Conservation (phyloP, 1,140 invertebrate species). For the Lasioglossum baleicum region DNA sequence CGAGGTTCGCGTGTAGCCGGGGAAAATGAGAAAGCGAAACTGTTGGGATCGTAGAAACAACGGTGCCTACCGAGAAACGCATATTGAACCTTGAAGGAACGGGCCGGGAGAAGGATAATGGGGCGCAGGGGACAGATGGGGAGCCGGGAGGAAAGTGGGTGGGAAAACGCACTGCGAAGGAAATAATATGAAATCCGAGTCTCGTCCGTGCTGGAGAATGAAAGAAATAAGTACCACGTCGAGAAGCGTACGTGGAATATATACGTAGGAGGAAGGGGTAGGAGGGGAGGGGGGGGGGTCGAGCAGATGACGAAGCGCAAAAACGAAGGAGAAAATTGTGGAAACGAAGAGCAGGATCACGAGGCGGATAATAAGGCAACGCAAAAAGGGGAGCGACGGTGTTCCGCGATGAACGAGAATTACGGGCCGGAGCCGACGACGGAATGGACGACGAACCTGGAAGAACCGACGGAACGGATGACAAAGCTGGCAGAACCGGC, state of each 20-base stretch:
- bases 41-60: background rate
- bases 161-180: background rate
- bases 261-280: no score
- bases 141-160: background rate
- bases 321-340: conserved; percentile 7
- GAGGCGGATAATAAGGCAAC: background rate
- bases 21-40: conserved; percentile 39
- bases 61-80: background rate
- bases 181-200: conserved; percentile 30
- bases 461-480: no score
- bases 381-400: background rate
- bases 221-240: conserved; percentile 13
- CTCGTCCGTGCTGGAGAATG: background rate
- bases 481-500: conserved; percentile 6
- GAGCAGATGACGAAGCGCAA: conserved; percentile 13
- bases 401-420: conserved; percentile 11
- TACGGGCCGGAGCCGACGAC: background rate
- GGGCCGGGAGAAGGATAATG: conserved; percentile 15
- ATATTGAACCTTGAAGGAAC: background rate
- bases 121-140: background rate
- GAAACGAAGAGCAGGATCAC: background rate
- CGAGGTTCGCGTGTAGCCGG: background rate
- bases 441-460: background rate
- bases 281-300: no score
- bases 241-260: background rate